phyloP scores from a whole-genome alignment of 2,797 vertebrate species.

The Betta splendens region DNA sequence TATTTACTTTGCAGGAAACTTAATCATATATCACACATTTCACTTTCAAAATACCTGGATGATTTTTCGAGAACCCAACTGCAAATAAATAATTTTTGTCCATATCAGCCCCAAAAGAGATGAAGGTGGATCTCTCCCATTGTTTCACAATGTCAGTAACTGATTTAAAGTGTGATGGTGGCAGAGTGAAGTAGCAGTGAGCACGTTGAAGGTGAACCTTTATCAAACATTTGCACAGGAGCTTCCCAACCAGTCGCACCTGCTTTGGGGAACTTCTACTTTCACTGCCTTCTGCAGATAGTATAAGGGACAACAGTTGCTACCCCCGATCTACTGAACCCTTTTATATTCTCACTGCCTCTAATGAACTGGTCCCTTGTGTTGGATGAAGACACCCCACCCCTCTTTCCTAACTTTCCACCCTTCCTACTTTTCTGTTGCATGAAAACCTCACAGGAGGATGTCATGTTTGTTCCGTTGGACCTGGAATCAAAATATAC shows the following conservation, averaged over 20 bases:
- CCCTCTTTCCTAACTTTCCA: constrained; percentile 24
- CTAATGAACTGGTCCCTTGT: constrained; percentile 64
- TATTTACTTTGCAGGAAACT: too few relatives aligned
- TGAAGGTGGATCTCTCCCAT: too few relatives aligned
- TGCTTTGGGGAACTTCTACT: constrained; percentile 59
- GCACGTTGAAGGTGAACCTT: constrained; percentile 22
- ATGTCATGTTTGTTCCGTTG: constrained; percentile 78
- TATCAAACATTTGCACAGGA: constrained; percentile 50
- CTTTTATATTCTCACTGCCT: constrained; percentile 72
- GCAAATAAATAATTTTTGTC: too few relatives aligned
- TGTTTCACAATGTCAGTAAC: constrained; percentile 15
- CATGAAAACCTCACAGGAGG: constrained; percentile 82
- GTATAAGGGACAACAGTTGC: constrained; percentile 64
- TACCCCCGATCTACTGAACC: constrained; percentile 20
- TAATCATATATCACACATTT: too few relatives aligned
- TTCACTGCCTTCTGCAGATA: constrained; percentile 76
- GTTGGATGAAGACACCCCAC: constrained; percentile 54
- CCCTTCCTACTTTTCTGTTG: constrained; percentile 78
- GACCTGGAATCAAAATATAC: constrained; percentile 76
- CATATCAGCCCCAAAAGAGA: too few relatives aligned
- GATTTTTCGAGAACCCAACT: too few relatives aligned
- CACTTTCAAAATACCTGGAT: too few relatives aligned
- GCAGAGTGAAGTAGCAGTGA: constrained; percentile 12
- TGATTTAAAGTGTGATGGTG: background rate
- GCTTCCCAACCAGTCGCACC: constrained; percentile 61